Percentiles rank a stretch among this genome's conserved stretches.
These are phyloP conservation scores for Aporrectodea caliginosa DNA, from an alignment of 1,140 invertebrate species.

Conservation along the genomic window DNA sequence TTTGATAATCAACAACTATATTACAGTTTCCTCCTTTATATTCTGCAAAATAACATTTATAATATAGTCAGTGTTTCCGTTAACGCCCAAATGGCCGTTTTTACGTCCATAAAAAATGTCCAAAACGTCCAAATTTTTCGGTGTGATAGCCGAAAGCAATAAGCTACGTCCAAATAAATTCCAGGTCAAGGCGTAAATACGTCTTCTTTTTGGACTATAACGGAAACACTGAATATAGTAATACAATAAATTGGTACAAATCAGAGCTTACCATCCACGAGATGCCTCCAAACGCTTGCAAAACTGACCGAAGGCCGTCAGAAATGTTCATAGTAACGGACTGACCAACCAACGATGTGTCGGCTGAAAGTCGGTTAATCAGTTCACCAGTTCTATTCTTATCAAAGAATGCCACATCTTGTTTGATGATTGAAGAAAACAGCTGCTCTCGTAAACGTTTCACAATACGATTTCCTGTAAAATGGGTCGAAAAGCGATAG, in stretches of 20 bases:
- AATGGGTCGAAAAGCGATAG: no score
- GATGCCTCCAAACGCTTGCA: constrained; percentile 78
- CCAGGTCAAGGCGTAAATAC: no score
- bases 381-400: constrained; percentile 90
- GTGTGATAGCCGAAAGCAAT: no score
- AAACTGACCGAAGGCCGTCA: constrained; percentile 79
- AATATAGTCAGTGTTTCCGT: no score
- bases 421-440: constrained; percentile 77
- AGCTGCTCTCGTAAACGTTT: constrained; percentile 64
- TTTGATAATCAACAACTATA: no score
- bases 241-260: not conserved
- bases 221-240: not conserved
- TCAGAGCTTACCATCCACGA: constrained; percentile 79
- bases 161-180: no score
- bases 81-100: no score
- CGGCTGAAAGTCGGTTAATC: constrained; percentile 82
- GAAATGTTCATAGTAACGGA: constrained; percentile 90
- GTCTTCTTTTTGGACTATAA: no score
- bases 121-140: no score
- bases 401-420: constrained; percentile 93
- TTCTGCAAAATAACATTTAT: no score
- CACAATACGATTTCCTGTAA: constrained; percentile 24
- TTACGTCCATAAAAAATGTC: no score
- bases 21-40: no score
- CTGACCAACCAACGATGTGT: constrained; percentile 84